Evolutionary conservation across 2,888 invertebrate genomes (phyloP).

Genomic region (Encarsia formosa): DNA sequence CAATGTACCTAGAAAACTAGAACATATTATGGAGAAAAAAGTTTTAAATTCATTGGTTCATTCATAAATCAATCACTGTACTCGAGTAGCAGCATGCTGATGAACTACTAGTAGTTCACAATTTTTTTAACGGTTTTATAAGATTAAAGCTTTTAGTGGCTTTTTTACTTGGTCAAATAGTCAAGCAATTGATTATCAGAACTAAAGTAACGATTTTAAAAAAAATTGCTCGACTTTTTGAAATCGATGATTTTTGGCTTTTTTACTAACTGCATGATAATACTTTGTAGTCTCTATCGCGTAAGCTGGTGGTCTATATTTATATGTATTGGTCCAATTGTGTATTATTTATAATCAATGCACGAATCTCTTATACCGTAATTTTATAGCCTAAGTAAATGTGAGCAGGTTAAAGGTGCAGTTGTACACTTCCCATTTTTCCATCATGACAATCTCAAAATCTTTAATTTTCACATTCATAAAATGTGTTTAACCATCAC

Average conservation of each 20-base stretch:
- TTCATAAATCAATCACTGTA: slow-evolving; percentile 11
- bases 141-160: too few species aligned
- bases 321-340: background rate
- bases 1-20: too few species aligned
- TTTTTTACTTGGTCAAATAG: too few species aligned
- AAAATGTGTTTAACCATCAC: background rate
- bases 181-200: too few species aligned
- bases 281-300: slow-evolving; percentile 20
- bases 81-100: too few species aligned
- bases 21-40: too few species aligned
- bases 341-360: background rate
- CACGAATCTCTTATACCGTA: slow-evolving; percentile 1
- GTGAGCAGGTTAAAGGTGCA: slow-evolving; percentile 29
- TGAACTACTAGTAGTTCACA: too few species aligned
- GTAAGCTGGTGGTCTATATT: slow-evolving; percentile 27
- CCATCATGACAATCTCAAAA: slow-evolving; percentile 12
- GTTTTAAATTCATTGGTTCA: slow-evolving; percentile 23
- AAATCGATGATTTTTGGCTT: too few species aligned
- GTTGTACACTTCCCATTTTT: slow-evolving; percentile 21
- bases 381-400: background rate
- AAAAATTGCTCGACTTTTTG: too few species aligned
- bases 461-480: too few species aligned
- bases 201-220: too few species aligned
- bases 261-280: slow-evolving; percentile 25
- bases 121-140: too few species aligned